Evolutionary conservation across 2,888 invertebrate species (phyloP).

Genomic region (Andricus quercusramuli): DNA sequence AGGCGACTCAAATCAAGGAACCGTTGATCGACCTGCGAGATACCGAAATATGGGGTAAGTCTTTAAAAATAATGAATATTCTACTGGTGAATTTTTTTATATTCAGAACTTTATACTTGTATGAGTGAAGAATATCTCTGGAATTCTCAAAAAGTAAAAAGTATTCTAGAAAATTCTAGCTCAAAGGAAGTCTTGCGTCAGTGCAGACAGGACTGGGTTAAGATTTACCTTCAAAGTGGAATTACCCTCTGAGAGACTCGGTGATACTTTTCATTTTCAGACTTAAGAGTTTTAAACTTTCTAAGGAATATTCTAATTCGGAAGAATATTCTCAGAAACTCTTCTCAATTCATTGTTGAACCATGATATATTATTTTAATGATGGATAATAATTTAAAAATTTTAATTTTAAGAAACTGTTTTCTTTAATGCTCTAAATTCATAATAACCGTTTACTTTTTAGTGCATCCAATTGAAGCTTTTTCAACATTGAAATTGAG

Average conservation of each 20-base stretch:
- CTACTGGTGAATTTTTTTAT: neutral
- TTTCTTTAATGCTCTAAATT: no score
- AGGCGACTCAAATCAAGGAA: neutral
- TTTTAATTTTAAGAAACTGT: no score
- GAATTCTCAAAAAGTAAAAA: neutral
- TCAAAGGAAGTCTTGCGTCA: slow-evolving; percentile 36
- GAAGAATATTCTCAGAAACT: neutral
- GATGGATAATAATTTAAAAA: no score
- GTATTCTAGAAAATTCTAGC: slow-evolving; percentile 17
- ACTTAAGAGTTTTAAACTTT: slow-evolving; percentile 15
- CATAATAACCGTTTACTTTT: no score
- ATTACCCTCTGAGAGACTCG: slow-evolving; percentile 8
- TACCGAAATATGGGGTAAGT: slow-evolving; percentile 10
- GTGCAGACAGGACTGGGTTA: slow-evolving; percentile 17
- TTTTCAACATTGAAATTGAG: no score
- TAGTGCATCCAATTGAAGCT: no score
- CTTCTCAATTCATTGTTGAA: neutral
- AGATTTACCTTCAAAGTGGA: slow-evolving; percentile 26
- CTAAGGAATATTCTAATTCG: slow-evolving; percentile 11
- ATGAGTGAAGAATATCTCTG: slow-evolving; percentile 1
- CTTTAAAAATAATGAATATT: neutral
- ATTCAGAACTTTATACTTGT: neutral
- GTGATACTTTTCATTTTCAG: slow-evolving; percentile 14
- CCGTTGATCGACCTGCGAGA: neutral
- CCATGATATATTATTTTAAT: no score